Conservation (phyloP, 2,797 vertebrate genomes). For the Orientallactaga sibirica region DNA sequence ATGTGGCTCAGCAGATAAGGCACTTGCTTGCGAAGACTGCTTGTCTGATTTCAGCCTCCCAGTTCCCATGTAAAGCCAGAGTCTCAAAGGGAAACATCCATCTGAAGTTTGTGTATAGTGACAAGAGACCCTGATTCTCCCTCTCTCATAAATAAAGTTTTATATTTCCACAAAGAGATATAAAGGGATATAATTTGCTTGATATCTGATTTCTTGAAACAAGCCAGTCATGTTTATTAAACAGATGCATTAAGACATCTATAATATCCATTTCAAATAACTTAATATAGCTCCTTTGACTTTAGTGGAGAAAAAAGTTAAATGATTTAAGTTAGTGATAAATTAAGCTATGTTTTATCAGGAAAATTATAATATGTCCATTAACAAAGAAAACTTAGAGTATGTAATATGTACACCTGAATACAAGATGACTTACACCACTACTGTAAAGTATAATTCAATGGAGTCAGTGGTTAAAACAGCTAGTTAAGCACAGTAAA, state of each 20-base stretch:
- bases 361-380: background rate
- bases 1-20: too few relatives aligned
- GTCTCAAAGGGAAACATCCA: too few relatives aligned
- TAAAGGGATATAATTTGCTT: too few relatives aligned
- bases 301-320: background rate
- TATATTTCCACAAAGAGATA: too few relatives aligned
- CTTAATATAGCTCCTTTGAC: background rate
- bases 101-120: too few relatives aligned
- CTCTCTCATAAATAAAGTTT: too few relatives aligned
- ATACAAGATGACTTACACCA: background rate
- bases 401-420: background rate
- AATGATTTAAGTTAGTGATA: background rate
- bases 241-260: background rate
- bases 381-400: background rate
- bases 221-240: background rate
- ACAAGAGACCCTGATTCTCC: too few relatives aligned
- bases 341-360: background rate
- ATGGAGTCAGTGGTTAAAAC: slow-evolving; percentile 30
- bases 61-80: too few relatives aligned
- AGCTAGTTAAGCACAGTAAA: background rate
- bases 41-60: too few relatives aligned
- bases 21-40: too few relatives aligned
- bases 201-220: slow-evolving; percentile 4
- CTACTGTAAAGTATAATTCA: background rate
- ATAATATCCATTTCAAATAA: background rate